Percentiles rank a stretch among this genome's conserved stretches.
These are phyloP conservation scores for Callyntrura guangdongensis DNA, from an alignment of 2,888 invertebrate species.

Conservation along the genomic window DNA sequence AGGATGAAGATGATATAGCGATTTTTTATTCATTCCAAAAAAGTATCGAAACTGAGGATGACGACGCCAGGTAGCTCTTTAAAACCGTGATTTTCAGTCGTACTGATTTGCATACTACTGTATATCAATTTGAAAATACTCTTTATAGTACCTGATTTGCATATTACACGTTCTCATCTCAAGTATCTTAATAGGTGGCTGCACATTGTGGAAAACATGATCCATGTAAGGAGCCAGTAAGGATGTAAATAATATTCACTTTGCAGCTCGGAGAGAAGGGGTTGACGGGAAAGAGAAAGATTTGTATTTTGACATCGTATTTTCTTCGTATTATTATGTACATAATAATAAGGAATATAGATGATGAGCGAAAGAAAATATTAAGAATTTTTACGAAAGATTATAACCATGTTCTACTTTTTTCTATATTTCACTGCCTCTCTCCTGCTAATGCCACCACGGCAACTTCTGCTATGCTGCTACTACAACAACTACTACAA, in stretches of 20 bases:
- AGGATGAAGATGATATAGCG: constrained; percentile 37
- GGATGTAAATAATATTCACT: neutral
- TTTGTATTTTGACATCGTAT: constrained; percentile 35
- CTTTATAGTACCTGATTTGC: neutral
- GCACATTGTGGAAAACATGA: neutral
- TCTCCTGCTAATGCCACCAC: neutral
- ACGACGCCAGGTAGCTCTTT: constrained; percentile 12
- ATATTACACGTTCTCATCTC: neutral
- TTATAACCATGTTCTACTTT: constrained; percentile 47
- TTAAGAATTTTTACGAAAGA: constrained; percentile 40
- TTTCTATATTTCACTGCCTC: constrained; percentile 15
- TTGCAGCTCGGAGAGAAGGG: no score
- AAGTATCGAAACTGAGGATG: constrained; percentile 15
- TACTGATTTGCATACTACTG: neutral
- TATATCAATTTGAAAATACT: neutral
- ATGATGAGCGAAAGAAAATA: constrained; percentile 28
- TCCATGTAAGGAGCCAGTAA: neutral
- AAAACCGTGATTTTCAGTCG: neutral
- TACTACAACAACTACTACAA: neutral
- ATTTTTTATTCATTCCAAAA: constrained; percentile 26
- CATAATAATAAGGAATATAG: constrained; percentile 33
- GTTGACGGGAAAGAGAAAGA: neutral
- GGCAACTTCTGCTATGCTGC: neutral
- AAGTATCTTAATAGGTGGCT: neutral
- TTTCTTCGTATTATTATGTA: constrained; percentile 35